Percentiles rank a stretch among this genome's conserved stretches.
Conservation (phyloP, 2,888 invertebrate species). For the Herminia tarsipennalis region DNA sequence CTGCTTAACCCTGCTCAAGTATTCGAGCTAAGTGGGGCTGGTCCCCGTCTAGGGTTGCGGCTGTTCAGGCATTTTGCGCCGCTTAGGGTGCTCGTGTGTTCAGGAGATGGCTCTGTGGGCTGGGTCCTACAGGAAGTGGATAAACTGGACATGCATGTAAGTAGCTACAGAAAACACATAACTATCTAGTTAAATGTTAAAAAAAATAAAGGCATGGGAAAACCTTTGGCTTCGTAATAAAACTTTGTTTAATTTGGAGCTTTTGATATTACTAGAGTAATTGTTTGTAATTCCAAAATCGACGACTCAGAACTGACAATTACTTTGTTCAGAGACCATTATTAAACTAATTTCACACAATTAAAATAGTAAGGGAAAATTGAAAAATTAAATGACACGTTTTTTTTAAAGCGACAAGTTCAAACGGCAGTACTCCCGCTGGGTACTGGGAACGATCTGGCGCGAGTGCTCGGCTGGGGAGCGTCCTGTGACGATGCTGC, state of each 20-base stretch:
- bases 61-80: conserved; percentile 98
- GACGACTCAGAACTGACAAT: no score
- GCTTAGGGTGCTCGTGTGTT: conserved; percentile 97
- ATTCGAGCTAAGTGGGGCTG: conserved; percentile 97
- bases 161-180: conserved; percentile 63
- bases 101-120: conserved; percentile 98
- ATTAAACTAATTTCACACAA: no score
- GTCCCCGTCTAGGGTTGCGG: conserved; percentile 93
- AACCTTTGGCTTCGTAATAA: no score
- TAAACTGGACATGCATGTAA: conserved; percentile 96
- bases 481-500: conserved; percentile 98
- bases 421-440: conserved; percentile 97
- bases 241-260: no score
- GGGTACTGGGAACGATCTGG: conserved; percentile 98
- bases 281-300: no score
- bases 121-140: conserved; percentile 99
- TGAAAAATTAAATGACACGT: not conserved
- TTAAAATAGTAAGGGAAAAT: no score
- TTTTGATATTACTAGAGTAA: no score
- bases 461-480: conserved; percentile 98
- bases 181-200: no score
- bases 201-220: no score
- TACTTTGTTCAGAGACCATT: no score
- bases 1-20: conserved; percentile 98
- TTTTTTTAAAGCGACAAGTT: conserved; percentile 90